These are phyloP conservation scores for Grammomys surdaster DNA, from an alignment of 2,113 vertebrate species.

Conservation along the genomic window DNA sequence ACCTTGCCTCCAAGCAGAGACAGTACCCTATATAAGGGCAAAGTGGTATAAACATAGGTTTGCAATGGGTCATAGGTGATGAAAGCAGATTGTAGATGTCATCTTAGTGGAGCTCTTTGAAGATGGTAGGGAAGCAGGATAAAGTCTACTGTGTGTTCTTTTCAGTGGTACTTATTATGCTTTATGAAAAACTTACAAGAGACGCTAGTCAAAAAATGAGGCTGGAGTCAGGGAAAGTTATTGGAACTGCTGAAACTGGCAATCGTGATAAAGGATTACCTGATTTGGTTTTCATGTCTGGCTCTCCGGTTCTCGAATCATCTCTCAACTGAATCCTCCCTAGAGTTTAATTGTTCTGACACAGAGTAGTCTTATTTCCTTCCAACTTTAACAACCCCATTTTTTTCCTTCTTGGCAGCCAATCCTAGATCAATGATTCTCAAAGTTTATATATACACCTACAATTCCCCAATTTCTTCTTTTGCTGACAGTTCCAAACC, in stretches of 20 bases:
- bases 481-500: not conserved
- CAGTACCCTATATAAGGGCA: not conserved
- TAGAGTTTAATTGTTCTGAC: not conserved
- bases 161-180: not conserved
- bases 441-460: not conserved
- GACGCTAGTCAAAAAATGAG: conserved; percentile 5
- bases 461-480: not conserved
- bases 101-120: conserved; percentile 4
- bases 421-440: not conserved
- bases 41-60: not conserved
- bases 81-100: not conserved
- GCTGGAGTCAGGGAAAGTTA: not conserved
- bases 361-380: not conserved
- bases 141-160: not conserved
- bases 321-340: conserved; percentile 41
- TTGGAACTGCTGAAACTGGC: not conserved
- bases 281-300: conserved; percentile 54
- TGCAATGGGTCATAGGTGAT: not conserved
- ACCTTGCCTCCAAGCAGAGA: not conserved
- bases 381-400: not conserved
- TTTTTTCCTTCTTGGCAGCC: not conserved
- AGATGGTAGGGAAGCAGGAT: not conserved
- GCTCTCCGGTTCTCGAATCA: not conserved
- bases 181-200: conserved; percentile 38
- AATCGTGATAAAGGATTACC: conserved; percentile 24